Percentiles rank a stretch among this genome's conserved stretches.
Conservation (phyloP, 2,113 vertebrate genomes). For the Clarias magur region DNA sequence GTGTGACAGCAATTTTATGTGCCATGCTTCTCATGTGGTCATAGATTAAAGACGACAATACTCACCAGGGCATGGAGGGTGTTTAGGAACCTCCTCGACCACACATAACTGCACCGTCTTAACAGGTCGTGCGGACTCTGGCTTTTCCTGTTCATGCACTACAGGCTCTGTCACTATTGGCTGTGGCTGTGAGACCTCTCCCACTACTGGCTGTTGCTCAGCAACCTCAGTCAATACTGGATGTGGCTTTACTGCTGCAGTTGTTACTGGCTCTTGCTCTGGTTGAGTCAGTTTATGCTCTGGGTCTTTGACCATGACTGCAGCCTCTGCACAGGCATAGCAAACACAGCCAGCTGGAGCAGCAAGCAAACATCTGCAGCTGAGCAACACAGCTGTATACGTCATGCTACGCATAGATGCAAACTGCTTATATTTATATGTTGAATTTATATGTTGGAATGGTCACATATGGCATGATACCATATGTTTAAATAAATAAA, state of each 20-base stretch:
- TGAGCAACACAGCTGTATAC: constrained; percentile 57
- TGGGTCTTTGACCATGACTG: constrained; percentile 60
- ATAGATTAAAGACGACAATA: constrained; percentile 56
- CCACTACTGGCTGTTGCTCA: constrained; percentile 45
- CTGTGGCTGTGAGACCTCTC: constrained; percentile 36
- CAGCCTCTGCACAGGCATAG: constrained; percentile 74
- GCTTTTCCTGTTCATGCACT: constrained; percentile 44
- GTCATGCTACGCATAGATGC: constrained; percentile 54
- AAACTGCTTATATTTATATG: constrained; percentile 52
- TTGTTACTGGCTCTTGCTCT: constrained; percentile 43
- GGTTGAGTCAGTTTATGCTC: constrained; percentile 36
- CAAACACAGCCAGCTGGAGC: constrained; percentile 74
- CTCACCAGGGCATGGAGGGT: constrained; percentile 67
- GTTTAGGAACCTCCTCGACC: constrained; percentile 62
- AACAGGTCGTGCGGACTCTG: constrained; percentile 30
- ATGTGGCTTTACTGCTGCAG: constrained; percentile 26
- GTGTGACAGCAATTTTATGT: background rate
- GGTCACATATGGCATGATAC: background rate
- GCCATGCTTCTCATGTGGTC: constrained; percentile 53
- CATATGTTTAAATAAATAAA: no score
- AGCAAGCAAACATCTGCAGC: constrained; percentile 64
- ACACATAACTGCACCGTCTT: constrained; percentile 60
- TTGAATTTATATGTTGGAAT: background rate
- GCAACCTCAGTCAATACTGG: constrained; percentile 41
- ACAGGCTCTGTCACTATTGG: constrained; percentile 47